phyloP scores from a whole-genome alignment of 2,888 invertebrate species.

The Cerastoderma edule region DNA sequence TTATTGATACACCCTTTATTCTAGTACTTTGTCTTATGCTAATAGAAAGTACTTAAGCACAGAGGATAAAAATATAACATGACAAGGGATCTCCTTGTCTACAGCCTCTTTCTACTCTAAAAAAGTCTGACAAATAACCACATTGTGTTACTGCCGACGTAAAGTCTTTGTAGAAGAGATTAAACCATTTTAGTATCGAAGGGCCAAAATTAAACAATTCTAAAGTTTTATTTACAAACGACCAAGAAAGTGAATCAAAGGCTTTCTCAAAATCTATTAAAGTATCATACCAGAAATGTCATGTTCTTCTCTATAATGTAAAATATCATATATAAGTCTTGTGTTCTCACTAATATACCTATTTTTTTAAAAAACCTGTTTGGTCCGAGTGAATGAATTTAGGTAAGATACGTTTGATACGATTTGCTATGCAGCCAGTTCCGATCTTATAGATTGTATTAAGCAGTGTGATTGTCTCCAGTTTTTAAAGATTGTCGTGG shows the following conservation, averaged over 20 bases:
- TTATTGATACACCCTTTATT: slow-evolving; percentile 1
- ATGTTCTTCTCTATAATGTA: slow-evolving; percentile 42
- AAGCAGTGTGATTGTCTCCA: too few species aligned
- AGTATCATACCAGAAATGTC: too few species aligned
- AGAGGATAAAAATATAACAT: slow-evolving; percentile 1
- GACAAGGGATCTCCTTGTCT: not conserved
- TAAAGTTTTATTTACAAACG: not conserved
- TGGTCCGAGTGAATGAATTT: slow-evolving; percentile 40
- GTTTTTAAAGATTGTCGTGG: too few species aligned
- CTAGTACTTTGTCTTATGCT: too few species aligned
- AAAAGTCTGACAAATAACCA: slow-evolving; percentile 7
- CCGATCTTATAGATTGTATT: too few species aligned
- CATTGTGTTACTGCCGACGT: slow-evolving; percentile 4
- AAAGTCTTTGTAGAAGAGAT: not conserved
- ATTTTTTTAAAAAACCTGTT: slow-evolving; percentile 46
- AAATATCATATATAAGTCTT: slow-evolving; percentile 53
- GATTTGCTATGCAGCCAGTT: too few species aligned
- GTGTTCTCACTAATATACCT: slow-evolving; percentile 56
- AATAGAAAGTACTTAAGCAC: not conserved
- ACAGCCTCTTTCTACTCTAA: slow-evolving; percentile 4
- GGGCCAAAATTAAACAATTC: not conserved
- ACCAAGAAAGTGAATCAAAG: not conserved
- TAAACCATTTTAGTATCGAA: slow-evolving; percentile 3
- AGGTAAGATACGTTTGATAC: too few species aligned
- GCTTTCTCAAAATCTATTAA: slow-evolving; percentile 52